Evolutionary conservation across 2,113 vertebrate genomes (phyloP).

Genomic region (Tauraco erythrolophus): DNA sequence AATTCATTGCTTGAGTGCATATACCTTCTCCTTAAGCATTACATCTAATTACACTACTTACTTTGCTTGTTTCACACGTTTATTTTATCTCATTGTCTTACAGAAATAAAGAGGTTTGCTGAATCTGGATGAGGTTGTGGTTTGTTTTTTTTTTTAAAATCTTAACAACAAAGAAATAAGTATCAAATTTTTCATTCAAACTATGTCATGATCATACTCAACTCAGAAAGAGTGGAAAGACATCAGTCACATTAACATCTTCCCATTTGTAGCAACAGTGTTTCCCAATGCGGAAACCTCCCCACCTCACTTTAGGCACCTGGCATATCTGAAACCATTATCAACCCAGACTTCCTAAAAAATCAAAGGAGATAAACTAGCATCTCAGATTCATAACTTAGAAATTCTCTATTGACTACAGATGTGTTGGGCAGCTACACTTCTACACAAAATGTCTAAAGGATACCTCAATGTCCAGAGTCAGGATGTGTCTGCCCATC

Average conservation of each 20-base stretch:
- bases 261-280: background rate
- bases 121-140: background rate
- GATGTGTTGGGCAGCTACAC: background rate
- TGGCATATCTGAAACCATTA: background rate
- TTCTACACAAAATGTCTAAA: background rate
- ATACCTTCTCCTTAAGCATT: background rate
- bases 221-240: background rate
- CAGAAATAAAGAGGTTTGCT: background rate
- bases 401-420: background rate
- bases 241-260: background rate
- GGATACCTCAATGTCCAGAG: background rate
- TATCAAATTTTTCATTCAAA: background rate
- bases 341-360: background rate
- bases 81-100: background rate
- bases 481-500: background rate
- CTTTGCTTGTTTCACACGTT: background rate
- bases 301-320: background rate
- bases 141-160: background rate
- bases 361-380: background rate
- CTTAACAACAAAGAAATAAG: background rate
- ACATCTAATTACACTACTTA: background rate
- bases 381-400: background rate
- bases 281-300: background rate
- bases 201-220: background rate
- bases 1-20: background rate